Base-by-base conservation (phyloP, 2,888 invertebrate species). In the Lysandra bellargus region DNA sequence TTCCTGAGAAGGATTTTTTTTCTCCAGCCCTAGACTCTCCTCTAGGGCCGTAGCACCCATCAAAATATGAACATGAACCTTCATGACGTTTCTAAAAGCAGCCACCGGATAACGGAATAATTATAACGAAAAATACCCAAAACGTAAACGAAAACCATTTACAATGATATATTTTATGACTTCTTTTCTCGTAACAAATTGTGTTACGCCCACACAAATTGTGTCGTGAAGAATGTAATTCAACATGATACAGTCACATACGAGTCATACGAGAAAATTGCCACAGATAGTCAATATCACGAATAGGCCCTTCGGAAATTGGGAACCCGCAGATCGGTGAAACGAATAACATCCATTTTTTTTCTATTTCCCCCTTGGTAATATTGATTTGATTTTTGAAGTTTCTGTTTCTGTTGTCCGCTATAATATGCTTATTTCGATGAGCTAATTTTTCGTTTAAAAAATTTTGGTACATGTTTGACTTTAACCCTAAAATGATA, bases 261-360 rank as follows among this genome's bases (percentile, higher is more conserved):
- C 61, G 69, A 74, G 76, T 74, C 76, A 40, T 74, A 69, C 64
- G 81, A 85, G 83, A 82, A 82, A 83, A 83, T 84, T 83, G 83
- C 80, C 82, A 82, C 76, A 76, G 76, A 76, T 79, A 82, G 81
- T 82, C 85, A 81, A 86, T 88, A 87, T 88, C 83, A 85, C 84
- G 83, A 83, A 86, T 86, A 84, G 82, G 83, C 84, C 80, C 81
- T 83, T 80, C 83, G 89, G 89, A 90, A 88, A 88, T 87, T 87
- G 87, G 85, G 84, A 86, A 85, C 89, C 85, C 87, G 84, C 87
- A 86, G 83, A 84, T 81, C 85, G 85, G 83, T 85, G 85, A 87
- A 88, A 90, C 88, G 89, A 90, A 90, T 89, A 88, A 88, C 86
- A 83, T 83, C 85, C 84, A 88, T 89, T 87, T 86, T 86, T 87